Percentiles rank a stretch among this genome's conserved stretches.
Evolutionary conservation across 2,113 vertebrate species (phyloP).

Genomic region (Xerus inauris): DNA sequence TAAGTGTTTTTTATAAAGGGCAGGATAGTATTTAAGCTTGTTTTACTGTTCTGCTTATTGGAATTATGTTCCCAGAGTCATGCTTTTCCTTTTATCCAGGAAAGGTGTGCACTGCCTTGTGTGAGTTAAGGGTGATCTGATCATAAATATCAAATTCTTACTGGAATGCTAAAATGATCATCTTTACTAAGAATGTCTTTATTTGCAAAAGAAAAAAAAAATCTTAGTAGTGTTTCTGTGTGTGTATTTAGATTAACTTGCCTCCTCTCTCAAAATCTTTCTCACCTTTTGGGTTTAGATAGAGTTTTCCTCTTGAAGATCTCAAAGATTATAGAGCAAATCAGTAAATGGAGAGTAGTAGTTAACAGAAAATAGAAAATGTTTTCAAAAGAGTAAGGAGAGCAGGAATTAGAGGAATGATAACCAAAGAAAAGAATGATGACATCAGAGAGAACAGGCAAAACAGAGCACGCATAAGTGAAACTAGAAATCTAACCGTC

Average conservation of each 20-base stretch:
- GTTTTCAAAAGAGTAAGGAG: slow-evolving; percentile 12
- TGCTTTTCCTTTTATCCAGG: slow-evolving; percentile 75
- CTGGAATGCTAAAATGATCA: not conserved
- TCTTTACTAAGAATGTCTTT: slow-evolving; percentile 30
- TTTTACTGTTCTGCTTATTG: slow-evolving; percentile 72
- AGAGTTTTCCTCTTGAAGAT: not conserved
- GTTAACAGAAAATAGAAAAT: slow-evolving; percentile 49
- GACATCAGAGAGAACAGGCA: not conserved
- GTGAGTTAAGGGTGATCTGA: slow-evolving; percentile 55
- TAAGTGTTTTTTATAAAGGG: not conserved
- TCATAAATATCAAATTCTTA: slow-evolving; percentile 8
- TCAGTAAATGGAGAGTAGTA: not conserved
- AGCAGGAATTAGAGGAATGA: not conserved
- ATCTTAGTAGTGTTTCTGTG: slow-evolving; percentile 6
- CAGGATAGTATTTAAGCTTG: not conserved
- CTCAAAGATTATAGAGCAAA: slow-evolving; percentile 4
- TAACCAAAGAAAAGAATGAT: not conserved
- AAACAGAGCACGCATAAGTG: not conserved
- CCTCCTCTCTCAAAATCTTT: not conserved
- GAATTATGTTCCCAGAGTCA: slow-evolving; percentile 63
- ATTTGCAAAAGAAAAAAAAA: not conserved
- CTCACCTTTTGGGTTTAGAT: slow-evolving; percentile 19
- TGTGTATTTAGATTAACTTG: slow-evolving; percentile 10
- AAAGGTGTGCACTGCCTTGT: slow-evolving; percentile 58
- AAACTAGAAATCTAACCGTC: not conserved